Conservation (phyloP, 1,140 invertebrate species). For the Scaptomyza pallida region DNA sequence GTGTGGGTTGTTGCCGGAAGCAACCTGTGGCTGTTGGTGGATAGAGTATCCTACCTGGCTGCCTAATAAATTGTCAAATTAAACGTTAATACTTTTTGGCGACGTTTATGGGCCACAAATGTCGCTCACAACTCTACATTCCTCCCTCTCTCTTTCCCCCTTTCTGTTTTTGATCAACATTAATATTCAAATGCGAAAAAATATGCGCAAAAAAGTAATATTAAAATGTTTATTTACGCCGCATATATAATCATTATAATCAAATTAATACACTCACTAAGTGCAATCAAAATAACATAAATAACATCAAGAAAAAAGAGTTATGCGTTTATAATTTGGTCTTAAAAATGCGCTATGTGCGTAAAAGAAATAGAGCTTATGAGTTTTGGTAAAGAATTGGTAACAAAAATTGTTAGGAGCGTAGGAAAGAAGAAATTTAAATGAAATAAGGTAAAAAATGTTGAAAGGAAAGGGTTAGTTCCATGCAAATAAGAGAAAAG, state of each 20-base stretch:
- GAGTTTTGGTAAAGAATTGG: neutral
- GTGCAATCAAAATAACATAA: conserved; percentile 79
- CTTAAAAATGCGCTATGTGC: conserved; percentile 39
- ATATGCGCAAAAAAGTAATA: conserved; percentile 10
- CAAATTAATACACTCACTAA: conserved; percentile 78
- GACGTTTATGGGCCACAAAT: conserved; percentile 58
- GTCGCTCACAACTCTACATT: conserved; percentile 11
- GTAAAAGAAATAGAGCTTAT: conserved; percentile 2
- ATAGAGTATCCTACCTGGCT: conserved; percentile 3
- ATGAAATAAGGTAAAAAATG: too few species aligned
- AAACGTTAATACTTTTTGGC: conserved; percentile 58
- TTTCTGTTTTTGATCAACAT: conserved; percentile 27
- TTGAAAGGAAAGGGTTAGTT: too few species aligned
- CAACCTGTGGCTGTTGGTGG: conserved; percentile 6
- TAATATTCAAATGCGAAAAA: conserved; percentile 52
- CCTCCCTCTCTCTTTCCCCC: neutral
- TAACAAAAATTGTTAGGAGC: neutral
- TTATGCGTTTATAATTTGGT: conserved; percentile 67
- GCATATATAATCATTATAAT: conserved; percentile 78
- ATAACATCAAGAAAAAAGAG: conserved; percentile 64
- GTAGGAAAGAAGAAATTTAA: neutral
- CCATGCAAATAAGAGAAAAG: too few species aligned
- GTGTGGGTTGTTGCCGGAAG: conserved; percentile 44
- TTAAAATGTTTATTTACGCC: conserved; percentile 62
- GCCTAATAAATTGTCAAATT: conserved; percentile 61